A percentile compares a stretch with the other conserved stretches of the same genome.
These are phyloP conservation scores for Trichonephila clavata DNA, from an alignment of 1,140 invertebrate genomes.

Conservation along the genomic window DNA sequence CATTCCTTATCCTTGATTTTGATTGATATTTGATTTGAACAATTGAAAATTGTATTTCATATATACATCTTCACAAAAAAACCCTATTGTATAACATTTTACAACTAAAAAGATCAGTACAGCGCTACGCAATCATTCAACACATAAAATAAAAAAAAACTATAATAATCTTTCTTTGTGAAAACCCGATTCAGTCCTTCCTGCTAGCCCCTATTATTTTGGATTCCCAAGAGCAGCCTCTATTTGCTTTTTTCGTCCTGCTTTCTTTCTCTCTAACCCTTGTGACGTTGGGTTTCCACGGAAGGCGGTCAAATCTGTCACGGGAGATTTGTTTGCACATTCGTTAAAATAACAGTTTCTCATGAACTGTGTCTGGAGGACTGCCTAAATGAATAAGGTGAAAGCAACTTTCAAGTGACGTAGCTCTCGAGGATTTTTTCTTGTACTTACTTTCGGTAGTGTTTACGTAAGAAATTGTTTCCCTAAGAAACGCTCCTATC, in stretches of 20 bases:
- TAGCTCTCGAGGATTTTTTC: neutral
- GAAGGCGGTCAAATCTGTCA: slow-evolving; percentile 37
- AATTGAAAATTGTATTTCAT: neutral
- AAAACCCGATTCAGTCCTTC: neutral
- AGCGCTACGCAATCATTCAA: neutral
- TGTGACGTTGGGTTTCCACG: neutral
- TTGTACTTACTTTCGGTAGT: neutral
- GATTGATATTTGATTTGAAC: neutral
- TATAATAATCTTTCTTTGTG: neutral
- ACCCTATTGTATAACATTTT: neutral
- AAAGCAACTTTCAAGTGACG: neutral
- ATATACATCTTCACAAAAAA: neutral
- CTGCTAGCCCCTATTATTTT: neutral
- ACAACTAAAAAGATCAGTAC: neutral
- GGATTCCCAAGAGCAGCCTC: neutral
- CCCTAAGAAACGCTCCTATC: neutral
- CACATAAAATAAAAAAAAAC: neutral
- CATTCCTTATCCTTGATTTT: neutral
- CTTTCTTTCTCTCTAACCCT: neutral
- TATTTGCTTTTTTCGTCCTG: neutral
- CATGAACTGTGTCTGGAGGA: neutral
- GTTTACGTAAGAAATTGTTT: neutral
- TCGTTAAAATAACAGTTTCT: neutral
- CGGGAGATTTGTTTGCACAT: slow-evolving; percentile 15
- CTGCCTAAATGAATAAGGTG: slow-evolving; percentile 5